Evolutionary conservation across 1,140 invertebrate genomes (phyloP), one percentile per base, ranked within the genome.

Genomic region (Pectinophora gossypiella): DNA sequence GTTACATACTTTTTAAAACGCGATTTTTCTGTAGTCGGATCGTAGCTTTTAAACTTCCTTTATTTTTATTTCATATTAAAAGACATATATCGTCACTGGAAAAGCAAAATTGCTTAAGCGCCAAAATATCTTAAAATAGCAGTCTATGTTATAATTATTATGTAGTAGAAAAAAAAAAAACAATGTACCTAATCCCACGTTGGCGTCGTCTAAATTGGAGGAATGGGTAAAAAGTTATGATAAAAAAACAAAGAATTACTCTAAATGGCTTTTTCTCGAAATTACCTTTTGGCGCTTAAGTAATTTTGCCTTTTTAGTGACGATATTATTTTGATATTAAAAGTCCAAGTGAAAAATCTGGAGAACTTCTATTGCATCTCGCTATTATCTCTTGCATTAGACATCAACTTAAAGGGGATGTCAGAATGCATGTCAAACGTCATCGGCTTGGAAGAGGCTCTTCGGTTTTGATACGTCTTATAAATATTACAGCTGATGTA

Each of bases 401-500:
- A 56, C 71, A 67, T 71, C 50, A 52, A 59, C 27, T 59, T 68
- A 76, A 80, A 76, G 77, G 77, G 79, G 71, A 84, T 72, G 83
- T 85, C 80, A 78, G 80, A 77, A 70, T 71, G 64, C 67, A 72
- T 79, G 83, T 86, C 83, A 86, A 86, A 86, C 83, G 81, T 86
- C 83, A 86, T 83, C 79, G 77, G 75, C 56, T 54, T 76, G 71
- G 71, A 80, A 86, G 83, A 84, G 58, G 79, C 71, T 76, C 76
- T 79, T 80, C 77, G 75, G 74, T 81, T 83, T 71, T 81, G 79
- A 86, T 82, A 76, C 70, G 72, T 76, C 77, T 83, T 84, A 86
- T 84, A 82, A 86, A 86, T 84, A 84, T 78, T 81, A 74, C 68
- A 80, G 50, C 27, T 62, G 16, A 62, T 70, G 49, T 68, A 52